Base-by-base conservation (phyloP, 2,888 invertebrate species). In the Agriopis marginaria region DNA sequence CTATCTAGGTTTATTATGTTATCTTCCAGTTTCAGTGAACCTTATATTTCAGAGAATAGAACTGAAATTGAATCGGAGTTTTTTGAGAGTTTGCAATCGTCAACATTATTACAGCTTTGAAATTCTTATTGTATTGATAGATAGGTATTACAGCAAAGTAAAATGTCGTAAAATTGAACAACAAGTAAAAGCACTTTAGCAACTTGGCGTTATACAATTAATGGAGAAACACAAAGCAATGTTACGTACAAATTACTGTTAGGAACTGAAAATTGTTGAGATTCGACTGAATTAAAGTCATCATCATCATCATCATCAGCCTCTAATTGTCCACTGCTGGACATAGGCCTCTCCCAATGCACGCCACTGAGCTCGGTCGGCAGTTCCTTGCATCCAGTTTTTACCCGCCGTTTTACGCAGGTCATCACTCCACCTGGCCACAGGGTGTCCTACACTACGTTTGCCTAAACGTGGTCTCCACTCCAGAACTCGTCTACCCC, bases 161-260 rank as follows among this genome's bases (percentile, higher is more conserved):
- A 70, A 74, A 74, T 82, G 80, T 85, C 78, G 82, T 81, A 83
- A 86, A 83, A 77, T 74, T 78, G 82, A 75, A 79, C 81, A 82
- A 55, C 63, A 70, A 85, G 85, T 83, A 85, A 85, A 84, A 84
- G 80, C 77, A 79, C 80, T 83, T 75, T 76, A 71, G 79, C 76
- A 82, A 82, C 77, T 75, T 42, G n/a, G 14, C 59, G 82, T 86
- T 87, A 86, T 86, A 86, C 83, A 87, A 87, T 86, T 86, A 83
- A 64, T 86, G 81, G 78, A 77, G 86, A 82, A 86, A 87, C 79
- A 75, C 68, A 70, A 71, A 77, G 75, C 71, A 71, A 69, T 71
- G 77, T 82, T 83, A 82, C 79, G 76, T 78, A 76, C 67, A 73
- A 63, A 70, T 56, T 74, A 58, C 45, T 17, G 49, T 11, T 11